Base-by-base conservation (phyloP, 2,797 vertebrate genomes). In the Catamblyrhynchus diadema region DNA sequence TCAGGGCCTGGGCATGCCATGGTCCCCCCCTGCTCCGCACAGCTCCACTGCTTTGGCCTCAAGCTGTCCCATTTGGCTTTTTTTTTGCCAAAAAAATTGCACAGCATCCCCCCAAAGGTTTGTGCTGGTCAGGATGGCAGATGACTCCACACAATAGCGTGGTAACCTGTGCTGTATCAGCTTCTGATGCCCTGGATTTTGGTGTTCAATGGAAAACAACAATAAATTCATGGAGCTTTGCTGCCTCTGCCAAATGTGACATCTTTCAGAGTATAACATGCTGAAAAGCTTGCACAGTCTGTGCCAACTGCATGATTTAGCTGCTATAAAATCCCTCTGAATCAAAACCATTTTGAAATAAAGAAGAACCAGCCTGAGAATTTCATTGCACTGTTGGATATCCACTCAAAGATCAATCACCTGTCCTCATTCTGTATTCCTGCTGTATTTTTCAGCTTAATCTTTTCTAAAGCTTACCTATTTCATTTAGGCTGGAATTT, bases 331-430 rank as follows among this genome's bases (percentile, higher is more conserved):
- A 98, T 97, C 96, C 89, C 85, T 97, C 96, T 97, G 97, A 98
- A 98, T 98, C 97, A 97, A 98, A 97, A 95, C 95, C 93, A 95
- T 97, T 97, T 96, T 92, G 94, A 97, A 97, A 97, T 97, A 97
- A 97, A 97, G 98, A 97, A 96, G 94, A 97, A 97, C 96, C 95
- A 97, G 96, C 97, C 97, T 97, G 97, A 97, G 97, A 97, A 97
- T 98, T 98, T 97, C 96, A 96, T 94, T 96, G 97, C 97, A 51
- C 98, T 94, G 98, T 94, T 97, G 98, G 98, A 98, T 96, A 95
- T 94, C 97, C 96, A 97, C 97, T 98, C 97, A 95, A 92, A 98
- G 97, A 98, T 98, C 98, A 98, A 97, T 98, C 97, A 97, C 95
- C 82, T 97, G 93, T 96, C 95, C 97, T 97, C 96, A 97, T 98